These are phyloP conservation scores for Mactra quadrangularis DNA, from an alignment of 1,140 invertebrate genomes.

Conservation along the genomic window DNA sequence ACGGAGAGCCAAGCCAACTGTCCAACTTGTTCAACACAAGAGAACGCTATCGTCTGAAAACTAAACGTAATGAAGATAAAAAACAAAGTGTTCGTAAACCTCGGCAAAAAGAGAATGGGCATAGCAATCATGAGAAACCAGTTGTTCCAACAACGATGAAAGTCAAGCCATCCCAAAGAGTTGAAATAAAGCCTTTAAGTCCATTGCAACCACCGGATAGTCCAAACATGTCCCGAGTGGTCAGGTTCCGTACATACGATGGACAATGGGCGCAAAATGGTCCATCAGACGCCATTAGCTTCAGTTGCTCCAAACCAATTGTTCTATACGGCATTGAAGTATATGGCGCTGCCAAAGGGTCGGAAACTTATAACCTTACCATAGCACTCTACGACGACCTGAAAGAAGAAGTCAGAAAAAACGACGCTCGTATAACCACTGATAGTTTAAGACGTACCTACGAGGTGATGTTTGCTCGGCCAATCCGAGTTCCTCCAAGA, in stretches of 20 bases:
- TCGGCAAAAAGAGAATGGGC: background rate
- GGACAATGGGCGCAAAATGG: slow-evolving; percentile 54
- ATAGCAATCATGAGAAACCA: background rate
- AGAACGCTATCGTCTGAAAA: slow-evolving; percentile 40
- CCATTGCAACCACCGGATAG: slow-evolving; percentile 10
- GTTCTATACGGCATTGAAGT: slow-evolving; percentile 54
- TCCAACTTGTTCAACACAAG: slow-evolving; percentile 36
- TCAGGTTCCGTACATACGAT: slow-evolving; percentile 49
- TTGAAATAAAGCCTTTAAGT: background rate
- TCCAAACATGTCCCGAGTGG: slow-evolving; percentile 38
- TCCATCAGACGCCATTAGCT: slow-evolving; percentile 46
- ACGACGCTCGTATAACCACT: slow-evolving; percentile 33
- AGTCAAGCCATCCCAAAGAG: background rate
- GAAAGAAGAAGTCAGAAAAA: slow-evolving; percentile 45
- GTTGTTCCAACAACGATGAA: background rate
- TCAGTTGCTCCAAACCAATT: slow-evolving; percentile 47
- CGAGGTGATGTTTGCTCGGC: slow-evolving; percentile 48
- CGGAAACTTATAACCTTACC: slow-evolving; percentile 43
- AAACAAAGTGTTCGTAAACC: background rate
- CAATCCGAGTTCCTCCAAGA: slow-evolving; percentile 38
- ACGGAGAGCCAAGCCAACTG: slow-evolving; percentile 42
- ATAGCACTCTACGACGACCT: slow-evolving; percentile 48
- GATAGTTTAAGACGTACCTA: slow-evolving; percentile 23
- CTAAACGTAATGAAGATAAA: background rate
- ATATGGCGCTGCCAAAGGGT: slow-evolving; percentile 29